Percentiles rank a stretch among this genome's conserved stretches.
Evolutionary conservation across 1,140 invertebrate genomes (phyloP).

Genomic region (Diorhabda elongata): DNA sequence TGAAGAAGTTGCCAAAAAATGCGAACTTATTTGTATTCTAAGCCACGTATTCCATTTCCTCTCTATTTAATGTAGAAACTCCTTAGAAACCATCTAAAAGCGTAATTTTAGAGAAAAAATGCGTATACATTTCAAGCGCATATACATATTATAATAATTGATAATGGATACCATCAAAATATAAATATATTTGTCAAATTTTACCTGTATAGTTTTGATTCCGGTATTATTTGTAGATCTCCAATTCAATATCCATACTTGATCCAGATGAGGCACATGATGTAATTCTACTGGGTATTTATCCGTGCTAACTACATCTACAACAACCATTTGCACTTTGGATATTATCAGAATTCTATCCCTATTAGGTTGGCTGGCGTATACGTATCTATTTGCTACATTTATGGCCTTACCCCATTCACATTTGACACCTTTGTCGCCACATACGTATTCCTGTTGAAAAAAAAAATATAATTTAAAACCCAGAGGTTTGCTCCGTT

Average conservation of each 20-base stretch:
- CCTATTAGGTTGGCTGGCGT: constrained; percentile 68
- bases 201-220: constrained; percentile 65
- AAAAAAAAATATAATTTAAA: too few species aligned
- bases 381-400: constrained; percentile 70
- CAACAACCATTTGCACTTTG: constrained; percentile 68
- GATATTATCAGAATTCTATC: constrained; percentile 71
- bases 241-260: constrained; percentile 79
- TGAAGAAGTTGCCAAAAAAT: too few species aligned
- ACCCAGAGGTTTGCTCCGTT: too few species aligned
- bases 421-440: constrained; percentile 60
- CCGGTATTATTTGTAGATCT: constrained; percentile 52
- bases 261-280: constrained; percentile 71
- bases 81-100: too few species aligned
- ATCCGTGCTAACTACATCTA: constrained; percentile 71
- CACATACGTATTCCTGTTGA: constrained; percentile 66
- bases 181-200: too few species aligned
- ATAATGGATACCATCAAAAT: too few species aligned
- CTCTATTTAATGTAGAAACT: too few species aligned
- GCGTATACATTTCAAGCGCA: too few species aligned
- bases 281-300: constrained; percentile 69
- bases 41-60: too few species aligned
- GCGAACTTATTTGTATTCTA: too few species aligned
- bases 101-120: too few species aligned
- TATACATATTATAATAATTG: too few species aligned
- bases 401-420: constrained; percentile 73